Base-by-base conservation (phyloP, 2,888 invertebrate species). In the Nineta flava region DNA sequence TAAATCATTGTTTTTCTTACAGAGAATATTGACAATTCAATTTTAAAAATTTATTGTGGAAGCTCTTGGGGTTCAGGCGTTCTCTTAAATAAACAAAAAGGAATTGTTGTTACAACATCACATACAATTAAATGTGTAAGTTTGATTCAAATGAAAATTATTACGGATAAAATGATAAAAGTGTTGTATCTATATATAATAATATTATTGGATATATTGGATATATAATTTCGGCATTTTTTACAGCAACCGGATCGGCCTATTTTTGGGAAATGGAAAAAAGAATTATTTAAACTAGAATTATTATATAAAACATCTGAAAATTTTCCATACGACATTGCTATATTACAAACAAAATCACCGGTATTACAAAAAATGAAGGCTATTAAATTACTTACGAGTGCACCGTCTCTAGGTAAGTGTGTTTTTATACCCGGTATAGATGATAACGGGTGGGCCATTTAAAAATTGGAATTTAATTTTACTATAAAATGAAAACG, bases 61-160 rank as follows among this genome's bases (percentile, higher is more conserved):
- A 54, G 59, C 19, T 68, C 70, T 54, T 78, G 79, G 78, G 79
- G 79, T 47, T 74, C 77, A 6, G 78, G 76, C 35, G 65, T 77
- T 50, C 60, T 78, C 40, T 66, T 77, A 2, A 66, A 68, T 17
- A 58, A 59, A 40, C 53, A 57, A 17, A 59, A 60, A 17, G 78
- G 77, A 1, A 69, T 70, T 55, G 67, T 78, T 47, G 60, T 77
- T 55, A 79, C 79, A 0, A 79, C 77, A 61, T 71, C 79, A 1
- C 79, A 79, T 59, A 76, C 79, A 50, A 72, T 79, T 51, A 67
- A 63, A 56, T 62, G 72, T 56, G 75, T 75, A 60, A 61, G 66
- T 47, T 9, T 44, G 16, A 43, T 12, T 41, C 9, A n/a, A n/a
- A n/a, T n/a, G n/a, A n/a, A n/a, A n/a, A n/a, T n/a, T n/a, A n/a